Base-by-base conservation (phyloP, 1,140 invertebrate genomes). In the Drosophila novamexicana region DNA sequence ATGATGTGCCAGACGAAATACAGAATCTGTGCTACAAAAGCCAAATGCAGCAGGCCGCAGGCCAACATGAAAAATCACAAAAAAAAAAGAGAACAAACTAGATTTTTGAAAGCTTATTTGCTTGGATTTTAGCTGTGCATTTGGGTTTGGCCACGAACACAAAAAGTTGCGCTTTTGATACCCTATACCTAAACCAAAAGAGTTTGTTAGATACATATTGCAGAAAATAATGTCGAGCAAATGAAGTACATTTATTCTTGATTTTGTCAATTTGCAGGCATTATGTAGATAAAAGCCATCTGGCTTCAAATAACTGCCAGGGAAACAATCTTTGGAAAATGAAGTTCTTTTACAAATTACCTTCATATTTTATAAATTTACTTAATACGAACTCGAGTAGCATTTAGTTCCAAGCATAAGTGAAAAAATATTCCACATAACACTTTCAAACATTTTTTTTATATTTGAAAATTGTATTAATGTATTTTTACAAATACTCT, bases 41-140 rank as follows among this genome's bases (percentile, higher is more conserved):
- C 32, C 57, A 84, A 81, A 71, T 77, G 81, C 81, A 86, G 47
- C 63, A 37, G 34, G 53, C 69, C 45, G 71, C 65, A 78, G 75
- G 65, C 75, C 64, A 29, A 29, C 67, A 47, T 36, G 49, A 16
- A 69, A 52, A 69, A 66, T 53, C n/a, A 52, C 52, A 56, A 68
- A 71, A 67, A 81, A 54, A 67, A 59, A 57, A 42, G 71, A 76
- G 9, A 32, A 36, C 16, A 45, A 4, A 14, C 36, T 12, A 42
- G 8, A 14, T 36, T 29, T 47, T 66, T 39, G 39, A 7, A 32
- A 52, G 14, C 36, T 10, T 50, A 34, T 57, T 65, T 64, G 29
- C n/a, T 66, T 32, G 37, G 14, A 47, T 68, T 61, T 68, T 18
- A 18, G 8, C 47, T 68, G 49, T 68, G 65, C 57, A 67, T 56